Percentiles rank a stretch among this genome's conserved stretches.
These are phyloP conservation scores for Rapana venosa DNA, from an alignment of 2,888 invertebrate species.

Conservation along the genomic window DNA sequence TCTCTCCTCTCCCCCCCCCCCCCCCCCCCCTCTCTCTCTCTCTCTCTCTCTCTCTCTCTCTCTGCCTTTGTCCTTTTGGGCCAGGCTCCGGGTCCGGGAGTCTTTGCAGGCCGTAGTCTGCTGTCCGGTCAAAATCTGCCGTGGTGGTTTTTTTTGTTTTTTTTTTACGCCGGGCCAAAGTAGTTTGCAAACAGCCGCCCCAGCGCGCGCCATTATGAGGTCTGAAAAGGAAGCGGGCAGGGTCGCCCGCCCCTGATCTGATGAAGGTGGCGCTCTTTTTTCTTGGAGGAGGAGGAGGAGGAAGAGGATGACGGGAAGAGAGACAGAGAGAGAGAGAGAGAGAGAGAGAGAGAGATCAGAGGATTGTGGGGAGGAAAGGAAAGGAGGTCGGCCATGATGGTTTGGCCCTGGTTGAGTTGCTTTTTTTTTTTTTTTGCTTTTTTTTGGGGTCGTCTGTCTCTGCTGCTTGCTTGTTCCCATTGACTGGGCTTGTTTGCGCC, in stretches of 20 bases:
- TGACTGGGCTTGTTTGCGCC: slow-evolving; percentile 39
- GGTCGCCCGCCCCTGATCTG: slow-evolving; percentile 44
- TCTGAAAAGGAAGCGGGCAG: slow-evolving; percentile 43
- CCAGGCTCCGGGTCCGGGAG: too few species aligned
- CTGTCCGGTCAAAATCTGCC: slow-evolving; percentile 45
- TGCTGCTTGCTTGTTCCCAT: slow-evolving; percentile 23
- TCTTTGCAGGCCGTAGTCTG: neutral
- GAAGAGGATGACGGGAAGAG: neutral
- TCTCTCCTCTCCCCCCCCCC: neutral
- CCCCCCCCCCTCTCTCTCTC: too few species aligned
- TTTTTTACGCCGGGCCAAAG: slow-evolving; percentile 24
- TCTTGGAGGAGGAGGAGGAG: neutral
- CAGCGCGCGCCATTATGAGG: slow-evolving; percentile 32
- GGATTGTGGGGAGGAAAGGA: slow-evolving; percentile 1
- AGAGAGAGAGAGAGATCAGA: slow-evolving; percentile 36
- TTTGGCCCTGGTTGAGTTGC: neutral
- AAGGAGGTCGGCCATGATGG: slow-evolving; percentile 24
- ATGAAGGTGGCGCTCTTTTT: slow-evolving; percentile 44
- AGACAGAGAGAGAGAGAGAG: neutral
- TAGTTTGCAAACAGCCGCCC: slow-evolving; percentile 48
- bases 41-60: too few species aligned
- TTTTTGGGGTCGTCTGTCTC: too few species aligned
- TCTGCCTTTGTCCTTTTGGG: too few species aligned
- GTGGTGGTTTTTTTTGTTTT: neutral
- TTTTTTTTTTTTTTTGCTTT: too few species aligned